Evolutionary conservation across 2,888 invertebrate species (phyloP).

Genomic region (Pseudoips prasinana): DNA sequence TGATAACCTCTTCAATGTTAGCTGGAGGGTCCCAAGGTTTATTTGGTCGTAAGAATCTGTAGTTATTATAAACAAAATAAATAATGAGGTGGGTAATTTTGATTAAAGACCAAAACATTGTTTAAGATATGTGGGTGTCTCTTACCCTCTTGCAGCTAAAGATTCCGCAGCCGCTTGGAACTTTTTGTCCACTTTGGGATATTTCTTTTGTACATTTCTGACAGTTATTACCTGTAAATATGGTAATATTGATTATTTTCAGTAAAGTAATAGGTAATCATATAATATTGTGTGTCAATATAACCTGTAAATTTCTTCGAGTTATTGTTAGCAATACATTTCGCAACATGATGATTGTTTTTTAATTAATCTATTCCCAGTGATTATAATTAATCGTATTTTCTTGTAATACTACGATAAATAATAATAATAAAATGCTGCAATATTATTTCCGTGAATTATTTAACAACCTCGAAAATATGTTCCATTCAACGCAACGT

Average conservation of each 20-base stretch:
- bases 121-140: too few species aligned
- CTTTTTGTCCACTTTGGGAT: constrained; percentile 70
- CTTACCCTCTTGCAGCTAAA: constrained; percentile 86
- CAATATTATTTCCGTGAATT: too few species aligned
- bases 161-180: constrained; percentile 83
- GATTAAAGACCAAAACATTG: too few species aligned
- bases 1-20: constrained; percentile 84
- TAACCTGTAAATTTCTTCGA: constrained; percentile 62
- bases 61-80: constrained; percentile 16
- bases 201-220: constrained; percentile 57
- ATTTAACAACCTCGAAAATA: too few species aligned
- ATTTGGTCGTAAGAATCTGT: constrained; percentile 88
- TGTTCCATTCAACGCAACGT: too few species aligned
- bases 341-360: constrained; percentile 39
- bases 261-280: too few species aligned
- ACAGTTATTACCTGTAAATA: constrained; percentile 47
- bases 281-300: constrained; percentile 8
- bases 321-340: constrained; percentile 43
- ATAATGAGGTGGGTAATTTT: too few species aligned
- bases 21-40: constrained; percentile 88
- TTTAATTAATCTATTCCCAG: neutral
- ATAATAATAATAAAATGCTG: too few species aligned
- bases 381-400: neutral
- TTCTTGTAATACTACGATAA: constrained; percentile 1
- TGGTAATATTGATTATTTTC: too few species aligned